Percentiles rank a stretch among this genome's conserved stretches.
phyloP scores from a whole-genome alignment of 1,140 invertebrate species.

The Psix sp. region DNA sequence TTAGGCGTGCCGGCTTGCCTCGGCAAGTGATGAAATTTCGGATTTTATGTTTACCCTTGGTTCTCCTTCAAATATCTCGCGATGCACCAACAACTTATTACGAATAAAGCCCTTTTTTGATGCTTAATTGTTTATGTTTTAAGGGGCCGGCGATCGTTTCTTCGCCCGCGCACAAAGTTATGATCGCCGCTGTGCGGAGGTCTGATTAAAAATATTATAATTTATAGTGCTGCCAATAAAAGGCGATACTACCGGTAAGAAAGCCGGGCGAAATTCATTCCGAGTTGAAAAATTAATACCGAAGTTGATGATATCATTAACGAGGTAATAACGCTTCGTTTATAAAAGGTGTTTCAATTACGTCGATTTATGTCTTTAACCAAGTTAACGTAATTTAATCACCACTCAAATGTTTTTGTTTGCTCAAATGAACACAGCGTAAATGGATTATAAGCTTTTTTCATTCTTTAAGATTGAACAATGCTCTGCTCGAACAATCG shows the following conservation, averaged over 20 bases:
- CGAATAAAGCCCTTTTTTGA: constrained; percentile 16
- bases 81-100: constrained; percentile 16
- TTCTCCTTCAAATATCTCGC: constrained; percentile 29
- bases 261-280: constrained; percentile 18
- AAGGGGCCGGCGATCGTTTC: background rate
- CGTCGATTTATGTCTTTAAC: constrained; percentile 40
- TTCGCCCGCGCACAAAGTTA: background rate
- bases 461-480: background rate
- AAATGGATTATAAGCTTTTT: background rate
- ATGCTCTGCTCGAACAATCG: too few species aligned
- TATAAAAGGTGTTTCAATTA: constrained; percentile 41
- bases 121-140: constrained; percentile 2
- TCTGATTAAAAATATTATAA: constrained; percentile 48
- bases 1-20: constrained; percentile 23
- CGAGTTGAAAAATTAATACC: constrained; percentile 43
- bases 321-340: constrained; percentile 32
- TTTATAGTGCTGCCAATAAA: constrained; percentile 40
- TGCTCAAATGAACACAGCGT: constrained; percentile 7
- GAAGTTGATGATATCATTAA: constrained; percentile 44
- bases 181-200: too few species aligned
- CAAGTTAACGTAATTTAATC: constrained; percentile 34
- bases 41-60: constrained; percentile 37
- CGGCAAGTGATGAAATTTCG: constrained; percentile 51
- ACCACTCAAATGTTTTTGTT: constrained; percentile 28
- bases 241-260: constrained; percentile 13